Conservation (phyloP, 2,797 vertebrate species). For the Cyprinella venusta region DNA sequence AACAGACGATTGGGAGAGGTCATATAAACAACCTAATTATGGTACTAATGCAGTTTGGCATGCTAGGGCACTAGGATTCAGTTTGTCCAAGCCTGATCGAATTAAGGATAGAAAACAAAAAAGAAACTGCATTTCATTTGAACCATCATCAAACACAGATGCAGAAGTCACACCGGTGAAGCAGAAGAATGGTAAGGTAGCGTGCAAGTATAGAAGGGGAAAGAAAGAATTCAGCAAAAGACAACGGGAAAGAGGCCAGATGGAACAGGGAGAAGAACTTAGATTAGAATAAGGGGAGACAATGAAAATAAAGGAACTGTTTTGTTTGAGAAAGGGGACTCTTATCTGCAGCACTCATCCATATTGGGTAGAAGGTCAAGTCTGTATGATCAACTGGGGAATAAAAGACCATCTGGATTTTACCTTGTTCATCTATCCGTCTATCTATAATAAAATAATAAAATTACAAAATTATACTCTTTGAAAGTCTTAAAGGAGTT, state of each 20-base stretch:
- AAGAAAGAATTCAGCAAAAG: conserved; percentile 41
- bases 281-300: conserved; percentile 34
- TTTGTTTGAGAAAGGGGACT: conserved; percentile 15
- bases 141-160: conserved; percentile 58
- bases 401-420: conserved; percentile 8
- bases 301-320: conserved; percentile 23
- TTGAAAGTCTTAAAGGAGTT: background rate
- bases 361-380: background rate
- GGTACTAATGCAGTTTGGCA: conserved; percentile 54
- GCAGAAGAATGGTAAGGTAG: conserved; percentile 62
- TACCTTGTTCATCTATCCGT: background rate
- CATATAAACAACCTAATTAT: conserved; percentile 50
- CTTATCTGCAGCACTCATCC: conserved; percentile 63
- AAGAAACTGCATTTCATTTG: conserved; percentile 56
- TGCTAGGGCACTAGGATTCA: conserved; percentile 42
- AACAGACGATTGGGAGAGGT: conserved; percentile 48
- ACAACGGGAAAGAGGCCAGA: conserved; percentile 18
- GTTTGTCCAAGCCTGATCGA: conserved; percentile 36
- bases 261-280: background rate
- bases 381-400: background rate
- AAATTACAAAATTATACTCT: background rate
- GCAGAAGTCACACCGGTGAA: conserved; percentile 60
- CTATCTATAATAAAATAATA: background rate
- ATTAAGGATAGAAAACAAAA: conserved; percentile 64
- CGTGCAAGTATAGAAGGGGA: conserved; percentile 56